Evolutionary conservation across 2,888 invertebrate genomes (phyloP).

Genomic region (Periphyllus acericola): DNA sequence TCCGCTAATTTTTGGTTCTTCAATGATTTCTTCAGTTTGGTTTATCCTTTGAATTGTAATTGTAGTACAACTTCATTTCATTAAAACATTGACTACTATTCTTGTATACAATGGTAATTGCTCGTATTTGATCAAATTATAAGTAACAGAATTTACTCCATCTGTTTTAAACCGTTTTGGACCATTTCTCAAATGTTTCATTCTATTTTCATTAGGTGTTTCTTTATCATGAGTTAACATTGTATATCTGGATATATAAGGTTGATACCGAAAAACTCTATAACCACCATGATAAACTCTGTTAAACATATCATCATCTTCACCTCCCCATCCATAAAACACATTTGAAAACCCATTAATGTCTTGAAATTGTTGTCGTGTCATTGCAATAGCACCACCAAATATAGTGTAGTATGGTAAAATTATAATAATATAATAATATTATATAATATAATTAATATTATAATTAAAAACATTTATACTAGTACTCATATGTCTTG

Average conservation of each 20-base stretch:
- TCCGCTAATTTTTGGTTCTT: background rate
- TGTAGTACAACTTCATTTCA: background rate
- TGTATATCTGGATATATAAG: conserved; percentile 75
- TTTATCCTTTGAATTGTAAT: background rate
- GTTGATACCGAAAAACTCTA: conserved; percentile 76
- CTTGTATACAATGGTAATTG: conserved; percentile 64
- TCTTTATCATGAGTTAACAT: conserved; percentile 76
- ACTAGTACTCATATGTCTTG: conserved; percentile 89
- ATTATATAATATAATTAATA: too few relatives aligned
- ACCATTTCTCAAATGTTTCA: conserved; percentile 69
- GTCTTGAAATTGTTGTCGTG: conserved; percentile 76
- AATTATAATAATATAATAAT: too few relatives aligned
- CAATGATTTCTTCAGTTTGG: background rate
- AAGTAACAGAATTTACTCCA: conserved; percentile 73
- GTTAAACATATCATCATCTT: conserved; percentile 86
- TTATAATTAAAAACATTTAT: conserved; percentile 78
- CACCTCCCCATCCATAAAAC: conserved; percentile 88
- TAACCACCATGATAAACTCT: conserved; percentile 68
- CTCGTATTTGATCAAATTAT: conserved; percentile 64
- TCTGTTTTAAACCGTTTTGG: conserved; percentile 71
- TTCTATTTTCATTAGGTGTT: conserved; percentile 71
- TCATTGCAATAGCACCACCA: conserved; percentile 85
- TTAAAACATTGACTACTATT: conserved; percentile 64
- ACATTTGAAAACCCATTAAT: conserved; percentile 86
- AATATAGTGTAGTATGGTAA: conserved; percentile 80